Evolutionary conservation across 2,113 vertebrate genomes (phyloP).

Genomic region (Labrus mixtus): DNA sequence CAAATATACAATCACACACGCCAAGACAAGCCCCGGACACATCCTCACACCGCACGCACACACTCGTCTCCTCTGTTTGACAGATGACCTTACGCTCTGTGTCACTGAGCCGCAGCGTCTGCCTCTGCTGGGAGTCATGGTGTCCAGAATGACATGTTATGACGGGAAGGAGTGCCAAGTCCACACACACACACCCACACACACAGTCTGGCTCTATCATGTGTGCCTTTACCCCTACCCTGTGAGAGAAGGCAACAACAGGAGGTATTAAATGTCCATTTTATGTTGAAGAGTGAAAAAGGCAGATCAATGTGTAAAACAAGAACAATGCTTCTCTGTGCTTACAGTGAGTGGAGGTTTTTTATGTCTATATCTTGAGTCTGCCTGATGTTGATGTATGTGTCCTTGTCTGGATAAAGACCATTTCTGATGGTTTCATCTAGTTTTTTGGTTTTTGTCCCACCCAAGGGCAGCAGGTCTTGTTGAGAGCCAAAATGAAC

Average conservation of each 20-base stretch:
- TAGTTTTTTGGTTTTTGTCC: too few species aligned
- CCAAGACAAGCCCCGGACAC: neutral
- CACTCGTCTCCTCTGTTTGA: constrained; percentile 55
- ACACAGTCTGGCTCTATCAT: constrained; percentile 7
- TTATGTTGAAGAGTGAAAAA: constrained; percentile 19
- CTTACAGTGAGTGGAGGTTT: too few species aligned
- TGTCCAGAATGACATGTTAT: constrained; percentile 72
- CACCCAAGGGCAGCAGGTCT: too few species aligned
- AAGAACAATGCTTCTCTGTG: too few species aligned
- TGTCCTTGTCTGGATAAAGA: too few species aligned
- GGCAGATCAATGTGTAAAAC: too few species aligned
- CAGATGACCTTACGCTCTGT: constrained; percentile 70
- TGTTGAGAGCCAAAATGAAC: too few species aligned
- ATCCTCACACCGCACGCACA: neutral
- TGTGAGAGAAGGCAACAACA: constrained; percentile 25
- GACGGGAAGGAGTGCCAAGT: constrained; percentile 40
- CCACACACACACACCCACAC: constrained; percentile 16
- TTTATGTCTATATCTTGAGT: too few species aligned
- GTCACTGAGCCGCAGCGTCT: constrained; percentile 50
- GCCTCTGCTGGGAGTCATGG: constrained; percentile 64
- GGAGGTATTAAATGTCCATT: constrained; percentile 15
- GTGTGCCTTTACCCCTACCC: constrained; percentile 10
- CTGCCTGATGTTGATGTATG: too few species aligned
- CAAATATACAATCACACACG: constrained; percentile 4
- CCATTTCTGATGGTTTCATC: too few species aligned